These are phyloP conservation scores for Ylistrum balloti DNA, from an alignment of 1,140 invertebrate genomes.

Conservation along the genomic window DNA sequence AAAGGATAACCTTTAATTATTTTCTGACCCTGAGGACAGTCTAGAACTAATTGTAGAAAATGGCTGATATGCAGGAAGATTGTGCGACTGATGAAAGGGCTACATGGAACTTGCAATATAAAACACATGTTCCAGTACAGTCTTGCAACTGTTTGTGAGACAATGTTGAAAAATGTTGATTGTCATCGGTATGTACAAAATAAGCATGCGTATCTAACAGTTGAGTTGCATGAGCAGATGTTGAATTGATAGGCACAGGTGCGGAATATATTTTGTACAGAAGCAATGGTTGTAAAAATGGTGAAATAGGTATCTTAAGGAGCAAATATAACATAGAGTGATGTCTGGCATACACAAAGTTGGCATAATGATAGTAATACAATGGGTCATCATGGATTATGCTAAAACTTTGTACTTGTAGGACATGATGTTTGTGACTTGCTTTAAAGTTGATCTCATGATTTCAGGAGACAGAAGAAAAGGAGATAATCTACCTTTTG, in stretches of 20 bases:
- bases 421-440: constrained; percentile 31
- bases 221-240: constrained; percentile 51
- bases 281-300: not conserved
- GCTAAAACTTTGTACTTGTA: constrained; percentile 41
- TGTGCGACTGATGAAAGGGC: not conserved
- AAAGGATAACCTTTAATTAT: constrained; percentile 13
- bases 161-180: constrained; percentile 24
- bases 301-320: constrained; percentile 50
- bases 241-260: constrained; percentile 52
- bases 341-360: constrained; percentile 49
- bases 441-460: not conserved
- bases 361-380: constrained; percentile 50
- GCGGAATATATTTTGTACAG: constrained; percentile 43
- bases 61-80: not conserved
- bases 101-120: not conserved
- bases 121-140: constrained; percentile 10
- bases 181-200: not conserved
- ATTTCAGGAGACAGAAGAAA: constrained; percentile 6
- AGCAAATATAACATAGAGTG: constrained; percentile 44
- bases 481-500: constrained; percentile 48
- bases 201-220: constrained; percentile 40
- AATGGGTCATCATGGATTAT: constrained; percentile 9
- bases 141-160: not conserved
- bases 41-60: constrained; percentile 19
- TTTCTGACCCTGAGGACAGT: not conserved